Evolutionary conservation across 1,140 invertebrate species (phyloP).

Genomic region (Hyles euphorbiae): DNA sequence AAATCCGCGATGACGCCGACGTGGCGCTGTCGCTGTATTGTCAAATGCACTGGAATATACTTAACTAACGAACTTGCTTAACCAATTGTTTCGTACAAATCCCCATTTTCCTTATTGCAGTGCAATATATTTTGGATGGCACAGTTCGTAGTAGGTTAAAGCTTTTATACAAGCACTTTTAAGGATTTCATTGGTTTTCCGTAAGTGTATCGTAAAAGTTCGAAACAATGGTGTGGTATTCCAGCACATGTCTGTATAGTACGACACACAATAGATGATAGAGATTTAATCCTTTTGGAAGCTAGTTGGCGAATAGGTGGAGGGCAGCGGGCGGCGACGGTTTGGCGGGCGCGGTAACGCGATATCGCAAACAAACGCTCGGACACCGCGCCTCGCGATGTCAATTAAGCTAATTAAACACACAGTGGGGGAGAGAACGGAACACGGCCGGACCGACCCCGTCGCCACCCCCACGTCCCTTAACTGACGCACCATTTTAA

Average conservation of each 20-base stretch:
- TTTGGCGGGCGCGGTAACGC: constrained; percentile 45
- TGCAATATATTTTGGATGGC: too few species aligned
- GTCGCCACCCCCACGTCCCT: constrained; percentile 37
- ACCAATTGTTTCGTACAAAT: too few species aligned
- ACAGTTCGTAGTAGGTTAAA: too few species aligned
- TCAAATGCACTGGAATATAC: too few species aligned
- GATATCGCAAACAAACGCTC: constrained; percentile 72
- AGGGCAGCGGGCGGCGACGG: constrained; percentile 19
- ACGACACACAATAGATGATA: neutral
- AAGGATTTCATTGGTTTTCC: too few species aligned
- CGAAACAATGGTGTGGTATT: too few species aligned
- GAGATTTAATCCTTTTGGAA: constrained; percentile 6
- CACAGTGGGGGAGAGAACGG: constrained; percentile 54
- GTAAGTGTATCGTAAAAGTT: too few species aligned
- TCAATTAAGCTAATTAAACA: constrained; percentile 76
- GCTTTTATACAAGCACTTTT: too few species aligned
- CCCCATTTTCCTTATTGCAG: too few species aligned
- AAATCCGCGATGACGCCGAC: constrained; percentile 22
- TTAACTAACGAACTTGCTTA: too few species aligned
- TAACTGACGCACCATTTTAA: constrained; percentile 60
- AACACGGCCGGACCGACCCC: constrained; percentile 40
- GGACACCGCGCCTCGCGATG: constrained; percentile 70
- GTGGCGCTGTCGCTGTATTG: constrained; percentile 7
- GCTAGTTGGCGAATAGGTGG: constrained; percentile 17
- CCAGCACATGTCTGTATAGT: too few species aligned